Evolutionary conservation across 1,140 invertebrate species (phyloP), one percentile per base, ranked within the genome.

Genomic region (Coenobita brevimanus): DNA sequence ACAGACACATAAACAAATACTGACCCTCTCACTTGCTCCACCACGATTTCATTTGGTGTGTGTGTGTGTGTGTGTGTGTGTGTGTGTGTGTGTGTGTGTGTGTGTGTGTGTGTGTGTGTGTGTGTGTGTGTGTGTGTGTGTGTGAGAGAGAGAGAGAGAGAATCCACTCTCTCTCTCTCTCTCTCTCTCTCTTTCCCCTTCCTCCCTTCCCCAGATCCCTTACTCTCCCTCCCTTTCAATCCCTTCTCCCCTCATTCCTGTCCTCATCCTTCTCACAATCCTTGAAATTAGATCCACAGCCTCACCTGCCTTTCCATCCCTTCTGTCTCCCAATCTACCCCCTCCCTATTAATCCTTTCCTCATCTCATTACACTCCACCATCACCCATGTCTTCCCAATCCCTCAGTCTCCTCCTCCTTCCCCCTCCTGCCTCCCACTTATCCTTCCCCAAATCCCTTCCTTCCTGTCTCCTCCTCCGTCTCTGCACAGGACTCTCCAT

Each of bases 1-100:
- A 71, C 30, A 71, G 15, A 71, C 30, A 71, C 30, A 71, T 33
- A 71, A 15, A 71, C 30, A 71, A 15, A 71, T 33, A 13, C 10
- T 57, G n/a, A 13, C n/a, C 54, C 13, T 13, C 10, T 57, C 54
- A 10, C 13, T 57, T 57, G 10, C 54, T 57, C 54, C 13, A n/a
- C 54, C 54, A 57, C 54, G 13, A 10, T n/a, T 13, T 57, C 54
- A 57, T n/a, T n/a, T 57, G 54, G n/a, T n/a, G n/a, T n/a, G n/a
- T 6, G 8, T 75, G 8, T 41, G 13, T n/a, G 8, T 41, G 0
- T 36, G 0, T 75, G 71, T 41, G 30, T 75, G 33, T 75, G 2
- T 33, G 27, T 75, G 71, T 75, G 71, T 75, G 41, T 75, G 71
- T 75, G 41, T 67, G 62, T 67, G 62, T 67, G 62, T 67, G 62